Evolutionary conservation across 1,140 invertebrate species (phyloP), one percentile per base, ranked within the genome.

Genomic region (Drosophila punjabiensis): DNA sequence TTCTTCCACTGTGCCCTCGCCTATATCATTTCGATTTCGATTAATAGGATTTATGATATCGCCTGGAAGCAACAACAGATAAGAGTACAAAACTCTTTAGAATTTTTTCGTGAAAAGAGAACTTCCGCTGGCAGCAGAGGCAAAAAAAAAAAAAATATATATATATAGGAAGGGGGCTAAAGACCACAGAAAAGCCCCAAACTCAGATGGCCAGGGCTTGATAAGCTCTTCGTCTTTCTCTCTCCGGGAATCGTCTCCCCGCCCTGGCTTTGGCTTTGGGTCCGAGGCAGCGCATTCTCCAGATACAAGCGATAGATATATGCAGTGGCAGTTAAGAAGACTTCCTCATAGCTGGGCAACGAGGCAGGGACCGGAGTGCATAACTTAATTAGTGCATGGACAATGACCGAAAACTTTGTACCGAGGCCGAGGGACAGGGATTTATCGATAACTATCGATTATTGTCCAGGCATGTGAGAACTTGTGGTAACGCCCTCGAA

Each of bases 341-440:
- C 76, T 84, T 80, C 76, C 81, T 79, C 81, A 83, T 83, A 79
- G 76, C 76, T 69, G 18, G 33, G 43, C 24, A 56, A 28, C 30
- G 45, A 20, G n/a, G 24, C 50, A 33, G 6, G 33, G 32, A 35
- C 52, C 71, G 35, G 35, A 76, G 66, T 63, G 63, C 77, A 83
- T 76, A 62, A 80, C 82, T 85, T 85, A 81, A 85, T 85, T 78
- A 85, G 79, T 82, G 65, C 78, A 81, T 64, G 70, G 58, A 71
- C 68, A 74, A 74, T 63, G 70, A 76, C 53, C 48, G 50, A 58
- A 48, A 76, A 59, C 24, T 41, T 11, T 24, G 16, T 39, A n/a
- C n/a, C 33, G 28, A 39, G 66, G 37, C 37, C n/a, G 63, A n/a
- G n/a, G 53, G 53, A 65, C 62, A 60, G 62, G 50, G 66, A 69